Evolutionary conservation across 2,888 invertebrate species (phyloP).

Genomic region (Tanytarsus gracilentus): DNA sequence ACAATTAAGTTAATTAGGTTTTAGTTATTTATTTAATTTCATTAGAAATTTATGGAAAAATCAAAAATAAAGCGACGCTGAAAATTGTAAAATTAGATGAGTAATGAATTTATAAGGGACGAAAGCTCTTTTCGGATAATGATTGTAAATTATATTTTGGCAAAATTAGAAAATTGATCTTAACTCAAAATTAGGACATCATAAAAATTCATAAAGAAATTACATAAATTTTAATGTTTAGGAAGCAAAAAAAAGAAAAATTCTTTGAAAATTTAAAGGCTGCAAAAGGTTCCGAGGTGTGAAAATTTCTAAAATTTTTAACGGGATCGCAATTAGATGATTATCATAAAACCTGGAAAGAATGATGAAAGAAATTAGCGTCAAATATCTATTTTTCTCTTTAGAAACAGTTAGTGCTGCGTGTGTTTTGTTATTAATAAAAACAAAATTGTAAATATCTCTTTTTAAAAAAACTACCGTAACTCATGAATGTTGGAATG

Average conservation of each 20-base stretch:
- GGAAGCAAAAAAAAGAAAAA: background rate
- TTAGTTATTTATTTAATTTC: background rate
- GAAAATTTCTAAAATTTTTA: no score
- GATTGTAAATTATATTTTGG: no score
- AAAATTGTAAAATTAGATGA: background rate
- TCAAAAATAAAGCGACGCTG: conserved; percentile 3
- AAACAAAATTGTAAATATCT: no score
- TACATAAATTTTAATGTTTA: conserved; percentile 9
- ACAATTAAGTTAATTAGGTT: conserved; percentile 6
- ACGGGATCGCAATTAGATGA: no score
- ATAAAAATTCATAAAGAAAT: background rate
- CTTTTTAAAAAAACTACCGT: no score
- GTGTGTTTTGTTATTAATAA: no score
- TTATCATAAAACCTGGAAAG: no score
- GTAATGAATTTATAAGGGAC: background rate
- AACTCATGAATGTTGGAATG: background rate
- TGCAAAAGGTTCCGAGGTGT: conserved; percentile 8
- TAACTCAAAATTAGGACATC: no score
- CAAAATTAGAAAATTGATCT: no score
- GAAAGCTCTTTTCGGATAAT: background rate
- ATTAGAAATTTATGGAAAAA: background rate
- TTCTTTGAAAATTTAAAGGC: conserved; percentile 15
- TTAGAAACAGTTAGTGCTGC: no score
- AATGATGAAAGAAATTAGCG: no score
- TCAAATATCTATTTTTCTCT: no score